These are phyloP conservation scores for Hydrotaea cyrtoneurina DNA, from an alignment of 2,888 invertebrate genomes.

Conservation along the genomic window DNA sequence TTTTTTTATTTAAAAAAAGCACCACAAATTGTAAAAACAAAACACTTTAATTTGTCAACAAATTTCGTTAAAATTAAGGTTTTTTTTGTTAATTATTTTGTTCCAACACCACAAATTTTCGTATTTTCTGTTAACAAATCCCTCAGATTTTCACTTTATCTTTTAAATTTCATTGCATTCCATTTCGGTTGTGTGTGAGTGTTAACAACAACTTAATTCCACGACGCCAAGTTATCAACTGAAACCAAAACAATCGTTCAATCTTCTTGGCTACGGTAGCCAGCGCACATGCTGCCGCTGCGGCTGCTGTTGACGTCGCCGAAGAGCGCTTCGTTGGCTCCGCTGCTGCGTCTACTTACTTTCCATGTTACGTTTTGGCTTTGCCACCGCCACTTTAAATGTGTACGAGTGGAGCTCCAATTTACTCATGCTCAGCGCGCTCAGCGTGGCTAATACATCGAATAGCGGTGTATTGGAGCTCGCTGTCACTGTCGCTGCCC, in stretches of 20 bases:
- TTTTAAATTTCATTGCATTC: background rate
- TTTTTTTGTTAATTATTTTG: slow-evolving; percentile 18
- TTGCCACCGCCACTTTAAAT: slow-evolving; percentile 8
- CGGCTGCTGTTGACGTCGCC: background rate
- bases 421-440: slow-evolving; percentile 45
- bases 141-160: background rate
- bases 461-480: slow-evolving; percentile 16
- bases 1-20: background rate
- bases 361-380: slow-evolving; percentile 21
- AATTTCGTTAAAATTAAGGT: slow-evolving; percentile 3
- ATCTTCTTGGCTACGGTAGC: background rate
- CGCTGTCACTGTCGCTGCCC: background rate
- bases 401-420: slow-evolving; percentile 11
- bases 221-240: slow-evolving; percentile 58
- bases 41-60: slow-evolving; percentile 7
- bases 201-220: slow-evolving; percentile 49
- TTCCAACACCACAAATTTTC: background rate
- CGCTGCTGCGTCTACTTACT: background rate
- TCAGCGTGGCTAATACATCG: background rate
- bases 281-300: background rate
- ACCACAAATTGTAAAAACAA: background rate
- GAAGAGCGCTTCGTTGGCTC: background rate
- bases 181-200: background rate
- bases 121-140: background rate
- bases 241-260: slow-evolving; percentile 45